These are phyloP conservation scores for Anthonomus grandis DNA, from an alignment of 1,140 invertebrate species.

Conservation along the genomic window DNA sequence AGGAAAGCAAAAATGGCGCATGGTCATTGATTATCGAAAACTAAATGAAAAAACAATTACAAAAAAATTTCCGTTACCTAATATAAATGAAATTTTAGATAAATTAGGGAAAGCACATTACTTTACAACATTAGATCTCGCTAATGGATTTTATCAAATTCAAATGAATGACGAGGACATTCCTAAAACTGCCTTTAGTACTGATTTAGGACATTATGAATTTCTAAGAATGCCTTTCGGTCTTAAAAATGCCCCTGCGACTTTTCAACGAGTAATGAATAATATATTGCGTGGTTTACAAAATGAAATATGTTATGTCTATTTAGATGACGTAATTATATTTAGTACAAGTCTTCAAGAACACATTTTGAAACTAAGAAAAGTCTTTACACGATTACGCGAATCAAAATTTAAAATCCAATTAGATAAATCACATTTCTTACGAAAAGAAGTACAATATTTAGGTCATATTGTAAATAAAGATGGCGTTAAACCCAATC, in stretches of 20 bases:
- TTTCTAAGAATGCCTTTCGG: slow-evolving; percentile 47
- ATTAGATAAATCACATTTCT: slow-evolving; percentile 18
- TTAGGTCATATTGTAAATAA: slow-evolving; percentile 32
- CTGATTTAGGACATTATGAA: slow-evolving; percentile 45
- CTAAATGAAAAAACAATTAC: slow-evolving; percentile 47
- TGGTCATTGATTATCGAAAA: slow-evolving; percentile 49
- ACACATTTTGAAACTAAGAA: slow-evolving; percentile 16
- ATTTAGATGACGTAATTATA: slow-evolving; percentile 30
- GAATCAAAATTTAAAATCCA: slow-evolving; percentile 25
- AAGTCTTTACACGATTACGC: slow-evolving; percentile 8
- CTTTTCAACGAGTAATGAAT: slow-evolving; percentile 51
- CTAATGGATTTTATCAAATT: slow-evolving; percentile 52
- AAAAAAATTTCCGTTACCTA: slow-evolving; percentile 54
- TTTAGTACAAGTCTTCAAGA: slow-evolving; percentile 20
- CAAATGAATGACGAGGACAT: slow-evolving; percentile 38
- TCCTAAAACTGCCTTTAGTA: slow-evolving; percentile 47
- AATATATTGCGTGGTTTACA: slow-evolving; percentile 41
- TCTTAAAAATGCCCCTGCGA: slow-evolving; percentile 47
- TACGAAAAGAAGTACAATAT: slow-evolving; percentile 26
- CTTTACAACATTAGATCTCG: slow-evolving; percentile 50
- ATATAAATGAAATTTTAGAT: slow-evolving; percentile 47
- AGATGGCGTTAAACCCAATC: slow-evolving; percentile 34
- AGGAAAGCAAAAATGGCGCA: slow-evolving; percentile 39
- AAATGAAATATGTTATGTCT: slow-evolving; percentile 29
- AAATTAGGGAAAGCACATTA: slow-evolving; percentile 40